A percentile compares a stretch with the other conserved stretches of the same genome.
These are phyloP conservation scores for Psix sp. DNA, from an alignment of 1,140 invertebrate genomes.

Conservation along the genomic window DNA sequence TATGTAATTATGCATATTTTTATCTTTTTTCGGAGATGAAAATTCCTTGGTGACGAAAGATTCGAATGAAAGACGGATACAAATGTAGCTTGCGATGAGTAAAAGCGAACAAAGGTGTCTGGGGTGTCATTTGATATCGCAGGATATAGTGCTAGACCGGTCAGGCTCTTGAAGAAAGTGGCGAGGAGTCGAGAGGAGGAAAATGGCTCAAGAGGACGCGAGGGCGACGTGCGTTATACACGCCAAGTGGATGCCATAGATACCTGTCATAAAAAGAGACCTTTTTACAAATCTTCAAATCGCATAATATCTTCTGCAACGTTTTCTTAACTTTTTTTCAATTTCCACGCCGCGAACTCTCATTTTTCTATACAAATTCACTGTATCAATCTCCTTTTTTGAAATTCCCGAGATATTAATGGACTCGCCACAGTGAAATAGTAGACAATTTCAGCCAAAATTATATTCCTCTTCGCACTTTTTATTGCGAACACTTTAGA, in stretches of 20 bases:
- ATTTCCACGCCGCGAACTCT: constrained; percentile 18
- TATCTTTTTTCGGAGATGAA: constrained; percentile 45
- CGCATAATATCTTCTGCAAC: constrained; percentile 27
- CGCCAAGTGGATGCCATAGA: constrained; percentile 49
- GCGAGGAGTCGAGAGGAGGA: constrained; percentile 6
- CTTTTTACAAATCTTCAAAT: constrained; percentile 35
- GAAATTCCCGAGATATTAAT: constrained; percentile 11
- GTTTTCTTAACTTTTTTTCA: constrained; percentile 43
- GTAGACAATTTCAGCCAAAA: background rate
- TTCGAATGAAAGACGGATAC: constrained; percentile 65
- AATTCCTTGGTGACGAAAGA: constrained; percentile 38
- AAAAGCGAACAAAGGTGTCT: constrained; percentile 65
- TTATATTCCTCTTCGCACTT: no score
- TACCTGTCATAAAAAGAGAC: constrained; percentile 47
- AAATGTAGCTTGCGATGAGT: constrained; percentile 65
- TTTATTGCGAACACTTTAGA: no score
- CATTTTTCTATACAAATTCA: constrained; percentile 40
- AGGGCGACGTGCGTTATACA: constrained; percentile 21
- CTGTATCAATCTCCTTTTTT: constrained; percentile 17
- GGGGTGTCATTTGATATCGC: constrained; percentile 70
- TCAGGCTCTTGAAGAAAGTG: constrained; percentile 23
- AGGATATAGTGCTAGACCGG: constrained; percentile 45
- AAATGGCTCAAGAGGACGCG: constrained; percentile 25
- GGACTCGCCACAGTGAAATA: background rate
- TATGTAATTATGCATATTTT: constrained; percentile 54